A percentile compares a stretch with the other conserved stretches of the same genome.
These are phyloP conservation scores for Paedocypris micromegethes DNA, from an alignment of 2,797 vertebrate species.

Conservation along the genomic window DNA sequence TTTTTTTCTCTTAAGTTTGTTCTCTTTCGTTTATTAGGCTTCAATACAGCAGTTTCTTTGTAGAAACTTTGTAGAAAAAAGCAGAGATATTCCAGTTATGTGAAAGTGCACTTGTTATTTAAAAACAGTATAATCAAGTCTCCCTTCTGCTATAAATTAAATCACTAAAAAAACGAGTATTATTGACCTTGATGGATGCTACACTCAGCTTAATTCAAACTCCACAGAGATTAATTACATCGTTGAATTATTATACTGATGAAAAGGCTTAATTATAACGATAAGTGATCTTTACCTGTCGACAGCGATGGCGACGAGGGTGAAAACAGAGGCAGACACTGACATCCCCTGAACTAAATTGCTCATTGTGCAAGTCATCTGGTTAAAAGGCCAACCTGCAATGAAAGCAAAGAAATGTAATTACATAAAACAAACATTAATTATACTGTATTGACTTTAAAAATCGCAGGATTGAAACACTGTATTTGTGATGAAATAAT, in stretches of 20 bases:
- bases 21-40: not conserved
- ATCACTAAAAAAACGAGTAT: too few relatives aligned
- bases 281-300: slow-evolving; percentile 48
- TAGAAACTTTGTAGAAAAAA: too few relatives aligned
- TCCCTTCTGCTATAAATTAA: too few relatives aligned
- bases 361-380: slow-evolving; percentile 54
- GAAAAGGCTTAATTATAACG: not conserved
- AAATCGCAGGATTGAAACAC: not conserved
- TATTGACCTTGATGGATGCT: too few relatives aligned
- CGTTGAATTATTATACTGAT: not conserved
- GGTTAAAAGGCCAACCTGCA: slow-evolving; percentile 56
- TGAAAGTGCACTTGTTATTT: too few relatives aligned
- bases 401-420: not conserved
- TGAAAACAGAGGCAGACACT: slow-evolving; percentile 56
- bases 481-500: not conserved
- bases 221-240: too few relatives aligned
- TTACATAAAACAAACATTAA: too few relatives aligned
- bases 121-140: too few relatives aligned
- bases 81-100: too few relatives aligned
- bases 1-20: not conserved
- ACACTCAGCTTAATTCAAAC: too few relatives aligned
- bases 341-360: slow-evolving; percentile 56
- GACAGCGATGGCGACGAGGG: slow-evolving; percentile 53
- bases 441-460: too few relatives aligned
- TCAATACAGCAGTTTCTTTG: too few relatives aligned